Evolutionary conservation across 2,797 vertebrate genomes (phyloP).

Genomic region (Pteronotus mesoamericanus): DNA sequence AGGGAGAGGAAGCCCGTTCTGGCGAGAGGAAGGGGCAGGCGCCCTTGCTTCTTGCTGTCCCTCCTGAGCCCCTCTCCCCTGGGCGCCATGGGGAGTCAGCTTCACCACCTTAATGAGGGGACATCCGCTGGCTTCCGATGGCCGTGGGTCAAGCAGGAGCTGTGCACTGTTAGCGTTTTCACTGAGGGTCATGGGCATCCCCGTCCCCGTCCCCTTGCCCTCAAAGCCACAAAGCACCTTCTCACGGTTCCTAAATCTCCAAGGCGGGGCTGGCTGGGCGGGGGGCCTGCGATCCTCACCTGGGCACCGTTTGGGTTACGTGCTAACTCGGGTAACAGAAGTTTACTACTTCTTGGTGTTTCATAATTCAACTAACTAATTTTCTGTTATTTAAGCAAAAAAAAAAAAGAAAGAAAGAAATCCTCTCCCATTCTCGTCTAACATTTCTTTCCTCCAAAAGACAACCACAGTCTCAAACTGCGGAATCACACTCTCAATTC

Average conservation of each 20-base stretch:
- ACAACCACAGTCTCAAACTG: background rate
- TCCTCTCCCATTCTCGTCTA: background rate
- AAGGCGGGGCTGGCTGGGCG: background rate
- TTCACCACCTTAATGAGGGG: background rate
- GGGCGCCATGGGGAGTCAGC: background rate
- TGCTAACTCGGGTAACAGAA: background rate
- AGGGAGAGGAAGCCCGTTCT: conserved; percentile 43
- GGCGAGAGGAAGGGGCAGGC: background rate
- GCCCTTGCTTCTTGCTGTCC: background rate
- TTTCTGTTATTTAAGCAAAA: too few species aligned
- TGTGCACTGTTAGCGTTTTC: background rate
- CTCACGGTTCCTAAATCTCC: background rate
- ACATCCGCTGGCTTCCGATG: background rate
- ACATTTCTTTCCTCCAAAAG: background rate
- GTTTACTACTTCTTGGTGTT: background rate
- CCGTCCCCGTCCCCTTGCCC: background rate
- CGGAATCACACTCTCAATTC: background rate
- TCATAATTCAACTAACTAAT: background rate
- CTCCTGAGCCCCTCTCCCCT: background rate
- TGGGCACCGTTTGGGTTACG: background rate
- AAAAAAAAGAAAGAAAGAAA: background rate
- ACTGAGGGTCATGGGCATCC: background rate
- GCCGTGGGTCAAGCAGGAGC: background rate
- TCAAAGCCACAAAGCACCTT: background rate
- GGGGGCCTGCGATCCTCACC: background rate